These are phyloP conservation scores for Puffinus mauretanicus DNA, from an alignment of 2,113 vertebrate species.

Conservation along the genomic window DNA sequence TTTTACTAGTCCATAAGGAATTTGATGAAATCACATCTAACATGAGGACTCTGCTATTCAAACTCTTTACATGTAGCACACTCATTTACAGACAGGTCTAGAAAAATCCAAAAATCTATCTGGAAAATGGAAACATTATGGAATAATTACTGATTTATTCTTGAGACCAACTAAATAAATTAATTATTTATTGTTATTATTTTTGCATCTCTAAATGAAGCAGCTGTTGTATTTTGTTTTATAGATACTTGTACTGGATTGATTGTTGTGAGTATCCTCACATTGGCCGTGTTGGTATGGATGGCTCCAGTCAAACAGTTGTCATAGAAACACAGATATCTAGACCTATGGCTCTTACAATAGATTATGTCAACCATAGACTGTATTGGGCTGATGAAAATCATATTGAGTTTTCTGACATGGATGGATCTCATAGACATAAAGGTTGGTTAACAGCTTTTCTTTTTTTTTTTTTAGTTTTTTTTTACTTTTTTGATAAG, in stretches of 20 bases:
- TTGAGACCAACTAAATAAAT: neutral
- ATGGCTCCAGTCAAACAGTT: conserved; percentile 86
- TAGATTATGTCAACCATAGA: conserved; percentile 94
- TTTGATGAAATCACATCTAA: neutral
- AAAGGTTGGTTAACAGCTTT: conserved; percentile 78
- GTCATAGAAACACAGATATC: conserved; percentile 91
- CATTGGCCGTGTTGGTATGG: conserved; percentile 94
- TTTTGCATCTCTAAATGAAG: neutral
- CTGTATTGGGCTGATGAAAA: conserved; percentile 97
- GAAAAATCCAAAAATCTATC: neutral
- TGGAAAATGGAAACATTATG: neutral
- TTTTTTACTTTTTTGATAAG: neutral
- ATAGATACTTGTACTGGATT: conserved; percentile 96
- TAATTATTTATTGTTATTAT: neutral
- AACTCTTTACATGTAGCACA: neutral
- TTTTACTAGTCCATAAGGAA: neutral
- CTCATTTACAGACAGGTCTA: neutral
- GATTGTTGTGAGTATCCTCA: conserved; percentile 93
- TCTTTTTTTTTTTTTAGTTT: neutral
- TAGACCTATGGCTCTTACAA: conserved; percentile 90
- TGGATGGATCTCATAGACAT: conserved; percentile 90
- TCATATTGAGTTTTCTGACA: conserved; percentile 94
- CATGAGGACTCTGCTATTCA: neutral
- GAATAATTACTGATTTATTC: neutral
- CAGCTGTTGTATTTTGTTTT: conserved; percentile 33